Percentiles rank a stretch among this genome's conserved stretches.
Conservation (phyloP, 2,113 vertebrate species). For the Pseudorasbora parva region DNA sequence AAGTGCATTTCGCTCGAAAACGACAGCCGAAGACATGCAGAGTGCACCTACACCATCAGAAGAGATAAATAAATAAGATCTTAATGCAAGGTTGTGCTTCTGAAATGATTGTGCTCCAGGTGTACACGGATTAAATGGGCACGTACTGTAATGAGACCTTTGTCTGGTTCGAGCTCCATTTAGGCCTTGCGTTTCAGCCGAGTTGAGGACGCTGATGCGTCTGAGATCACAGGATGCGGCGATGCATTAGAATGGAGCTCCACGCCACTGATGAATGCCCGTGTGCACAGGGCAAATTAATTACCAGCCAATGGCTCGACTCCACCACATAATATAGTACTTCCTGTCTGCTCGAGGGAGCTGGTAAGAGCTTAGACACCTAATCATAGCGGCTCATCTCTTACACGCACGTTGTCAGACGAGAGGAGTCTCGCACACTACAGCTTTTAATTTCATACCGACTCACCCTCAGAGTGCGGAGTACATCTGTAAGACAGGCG, state of each 20-base stretch:
- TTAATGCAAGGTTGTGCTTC: neutral
- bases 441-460: slow-evolving; percentile 36
- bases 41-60: neutral
- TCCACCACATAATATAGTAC: slow-evolving; percentile 47
- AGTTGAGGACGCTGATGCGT: neutral
- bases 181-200: neutral
- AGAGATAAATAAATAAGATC: slow-evolving; percentile 8
- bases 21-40: slow-evolving; percentile 3
- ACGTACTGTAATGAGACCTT: slow-evolving; percentile 25
- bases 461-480: neutral
- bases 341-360: slow-evolving; percentile 49
- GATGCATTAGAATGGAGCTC: slow-evolving; percentile 40
- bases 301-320: slow-evolving; percentile 51
- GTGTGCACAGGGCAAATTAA: slow-evolving; percentile 42
- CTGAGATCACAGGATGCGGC: slow-evolving; percentile 11
- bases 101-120: slow-evolving; percentile 8
- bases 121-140: neutral
- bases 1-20: slow-evolving; percentile 13
- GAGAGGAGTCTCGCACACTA: slow-evolving; percentile 12
- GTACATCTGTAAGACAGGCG: neutral
- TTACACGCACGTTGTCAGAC: slow-evolving; percentile 4
- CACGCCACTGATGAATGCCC: slow-evolving; percentile 5
- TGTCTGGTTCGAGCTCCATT: slow-evolving; percentile 25
- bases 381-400: slow-evolving; percentile 35
- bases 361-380: slow-evolving; percentile 40